Evolutionary conservation across 2,113 vertebrate genomes (phyloP).

Genomic region (Calidris pygmaea): DNA sequence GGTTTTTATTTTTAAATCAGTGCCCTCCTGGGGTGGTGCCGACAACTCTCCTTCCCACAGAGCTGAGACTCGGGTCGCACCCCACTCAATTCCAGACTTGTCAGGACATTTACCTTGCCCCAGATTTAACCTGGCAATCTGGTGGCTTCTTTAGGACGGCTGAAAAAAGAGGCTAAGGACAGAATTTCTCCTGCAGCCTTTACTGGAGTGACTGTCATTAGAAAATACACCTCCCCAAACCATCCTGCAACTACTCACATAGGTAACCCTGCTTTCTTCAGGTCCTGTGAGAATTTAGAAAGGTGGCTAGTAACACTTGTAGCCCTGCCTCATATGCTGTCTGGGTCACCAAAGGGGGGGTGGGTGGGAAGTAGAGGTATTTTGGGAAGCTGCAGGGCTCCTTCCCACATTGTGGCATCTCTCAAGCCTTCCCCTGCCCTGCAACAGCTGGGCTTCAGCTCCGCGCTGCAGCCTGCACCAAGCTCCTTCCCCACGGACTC

Average conservation of each 20-base stretch:
- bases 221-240: background rate
- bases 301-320: background rate
- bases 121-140: background rate
- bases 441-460: background rate
- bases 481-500: background rate
- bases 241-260: fast-evolving
- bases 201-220: background rate
- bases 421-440: background rate
- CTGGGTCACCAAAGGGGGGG: background rate
- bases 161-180: background rate
- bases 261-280: background rate
- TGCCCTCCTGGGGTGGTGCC: background rate
- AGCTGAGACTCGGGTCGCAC: background rate
- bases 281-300: background rate
- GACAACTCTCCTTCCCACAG: background rate
- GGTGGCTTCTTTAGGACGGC: background rate
- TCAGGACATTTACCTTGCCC: background rate
- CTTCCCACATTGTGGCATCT: background rate
- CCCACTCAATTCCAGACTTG: background rate
- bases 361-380: background rate
- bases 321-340: fast-evolving
- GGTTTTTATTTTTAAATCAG: background rate
- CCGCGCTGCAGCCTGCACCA: background rate
- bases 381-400: background rate
- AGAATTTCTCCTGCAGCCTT: background rate